These are phyloP conservation scores for Cephus runcator DNA, from an alignment of 2,888 invertebrate species.

Conservation along the genomic window DNA sequence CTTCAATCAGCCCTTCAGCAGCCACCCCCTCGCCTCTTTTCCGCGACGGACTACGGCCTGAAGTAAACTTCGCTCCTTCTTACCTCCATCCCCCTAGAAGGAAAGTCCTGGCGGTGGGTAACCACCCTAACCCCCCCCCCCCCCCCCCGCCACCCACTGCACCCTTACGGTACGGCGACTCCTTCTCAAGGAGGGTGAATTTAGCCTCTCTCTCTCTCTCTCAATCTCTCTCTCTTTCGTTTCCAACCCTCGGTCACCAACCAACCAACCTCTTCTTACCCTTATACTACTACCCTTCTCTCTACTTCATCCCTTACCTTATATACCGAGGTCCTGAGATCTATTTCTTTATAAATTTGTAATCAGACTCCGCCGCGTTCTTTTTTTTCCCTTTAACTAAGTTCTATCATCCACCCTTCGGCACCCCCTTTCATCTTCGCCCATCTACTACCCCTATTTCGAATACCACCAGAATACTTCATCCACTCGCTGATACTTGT, in stretches of 20 bases:
- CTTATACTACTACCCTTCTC: constrained; percentile 15
- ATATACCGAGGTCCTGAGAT: constrained; percentile 36
- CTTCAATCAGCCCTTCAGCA: constrained; percentile 46
- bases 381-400: constrained; percentile 12
- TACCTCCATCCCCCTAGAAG: constrained; percentile 25
- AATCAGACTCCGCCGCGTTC: constrained; percentile 38
- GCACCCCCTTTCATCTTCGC: constrained; percentile 23
- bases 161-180: constrained; percentile 10
- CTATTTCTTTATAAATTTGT: constrained; percentile 52
- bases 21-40: not conserved
- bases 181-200: constrained; percentile 27
- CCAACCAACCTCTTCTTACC: constrained; percentile 17
- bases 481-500: not conserved
- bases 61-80: constrained; percentile 32
- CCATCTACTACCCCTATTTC: not conserved
- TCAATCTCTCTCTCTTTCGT: constrained; percentile 12
- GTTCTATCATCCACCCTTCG: constrained; percentile 21
- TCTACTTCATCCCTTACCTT: constrained; percentile 15
- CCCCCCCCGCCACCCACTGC: constrained; percentile 16
- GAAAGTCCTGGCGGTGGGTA: too few species aligned
- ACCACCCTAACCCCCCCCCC: too few species aligned
- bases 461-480: too few species aligned
- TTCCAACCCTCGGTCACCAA: constrained; percentile 8
- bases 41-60: constrained; percentile 19
- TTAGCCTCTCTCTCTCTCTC: constrained; percentile 18